Conservation (phyloP, 2,888 invertebrate species). For the Catotricha subobsoleta region DNA sequence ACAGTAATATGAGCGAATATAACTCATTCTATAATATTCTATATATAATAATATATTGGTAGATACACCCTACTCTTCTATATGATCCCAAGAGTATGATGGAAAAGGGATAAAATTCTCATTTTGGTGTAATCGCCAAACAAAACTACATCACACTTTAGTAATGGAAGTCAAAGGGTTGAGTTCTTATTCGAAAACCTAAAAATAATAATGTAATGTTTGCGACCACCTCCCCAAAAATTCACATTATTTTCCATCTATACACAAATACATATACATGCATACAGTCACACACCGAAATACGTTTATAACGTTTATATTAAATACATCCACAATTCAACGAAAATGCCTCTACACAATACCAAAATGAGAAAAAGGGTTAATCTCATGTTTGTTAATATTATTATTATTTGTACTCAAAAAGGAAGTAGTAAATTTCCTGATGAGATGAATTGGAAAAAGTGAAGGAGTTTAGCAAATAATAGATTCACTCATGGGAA, state of each 20-base stretch:
- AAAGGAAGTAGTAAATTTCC: slow-evolving; percentile 6
- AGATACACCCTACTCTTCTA: background rate
- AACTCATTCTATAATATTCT: too few species aligned
- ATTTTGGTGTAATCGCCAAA: slow-evolving; percentile 7
- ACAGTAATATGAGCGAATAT: too few species aligned
- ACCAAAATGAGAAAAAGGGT: slow-evolving; percentile 1
- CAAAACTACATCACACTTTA: slow-evolving; percentile 6
- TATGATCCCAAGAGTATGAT: slow-evolving; percentile 2
- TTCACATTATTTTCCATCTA: background rate
- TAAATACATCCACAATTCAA: background rate
- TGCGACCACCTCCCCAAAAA: background rate
- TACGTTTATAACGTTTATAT: background rate
- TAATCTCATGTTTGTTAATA: slow-evolving; percentile 2
- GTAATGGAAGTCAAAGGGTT: background rate
- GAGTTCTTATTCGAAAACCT: background rate
- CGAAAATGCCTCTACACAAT: too few species aligned
- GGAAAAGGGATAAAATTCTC: slow-evolving; percentile 5
- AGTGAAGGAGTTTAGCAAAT: slow-evolving; percentile 8
- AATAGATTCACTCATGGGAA: slow-evolving; percentile 12
- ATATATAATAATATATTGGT: too few species aligned
- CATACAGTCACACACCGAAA: background rate
- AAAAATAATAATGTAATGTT: background rate
- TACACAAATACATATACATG: background rate
- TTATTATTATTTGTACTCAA: background rate
- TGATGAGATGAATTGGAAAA: slow-evolving; percentile 4